Evolutionary conservation across 2,113 vertebrate genomes (phyloP), one percentile per base, ranked within the genome.

Genomic region (Anhinga rufa): DNA sequence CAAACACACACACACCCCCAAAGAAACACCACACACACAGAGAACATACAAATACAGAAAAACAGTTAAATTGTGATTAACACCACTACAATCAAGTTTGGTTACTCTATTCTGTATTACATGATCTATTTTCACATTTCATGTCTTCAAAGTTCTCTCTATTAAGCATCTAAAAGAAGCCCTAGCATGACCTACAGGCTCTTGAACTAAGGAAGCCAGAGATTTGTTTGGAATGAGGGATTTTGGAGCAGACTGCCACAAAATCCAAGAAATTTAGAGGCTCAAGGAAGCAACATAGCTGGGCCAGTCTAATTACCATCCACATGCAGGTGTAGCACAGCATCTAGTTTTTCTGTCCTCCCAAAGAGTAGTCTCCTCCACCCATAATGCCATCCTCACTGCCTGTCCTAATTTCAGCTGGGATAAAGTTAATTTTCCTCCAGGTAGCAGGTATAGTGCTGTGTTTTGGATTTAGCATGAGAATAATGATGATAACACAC

Each of bases 21-120:
- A 52, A 60, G 57, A 11, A 19, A 15, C 17, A n/a, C 28, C n/a
- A 20, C 4, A 26, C 0, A 6, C 0, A 9, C 32, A 11, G 6
- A 46, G 44, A 46, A 38, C 13, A 17, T 3, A n/a, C 1, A 69
- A n/a, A 66, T 16, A 40, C 1, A 22, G 12, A 40, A 28, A 51
- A 17, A 77, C 10, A 34, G 25, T 8, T 57, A 28, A 70, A 49
- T 7, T 34, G 8, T 24, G 8, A 51, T 65, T 79, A 71, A 79
- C 17, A 57, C 5, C 54, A 25, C 18, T 48, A 55, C 6, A 42
- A 72, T 13, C n/a, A 60, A 48, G 28, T 55, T 46, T 32, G 24
- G 2, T 60, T 82, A 54, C 24, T 78, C 40, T 19, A 3, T 49
- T 26, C 34, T 4, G 25, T 54, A 9, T 51, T 51, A 38, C 1